Base-by-base conservation (phyloP, 1,140 invertebrate species). In the Himalopsyche phryganea region DNA sequence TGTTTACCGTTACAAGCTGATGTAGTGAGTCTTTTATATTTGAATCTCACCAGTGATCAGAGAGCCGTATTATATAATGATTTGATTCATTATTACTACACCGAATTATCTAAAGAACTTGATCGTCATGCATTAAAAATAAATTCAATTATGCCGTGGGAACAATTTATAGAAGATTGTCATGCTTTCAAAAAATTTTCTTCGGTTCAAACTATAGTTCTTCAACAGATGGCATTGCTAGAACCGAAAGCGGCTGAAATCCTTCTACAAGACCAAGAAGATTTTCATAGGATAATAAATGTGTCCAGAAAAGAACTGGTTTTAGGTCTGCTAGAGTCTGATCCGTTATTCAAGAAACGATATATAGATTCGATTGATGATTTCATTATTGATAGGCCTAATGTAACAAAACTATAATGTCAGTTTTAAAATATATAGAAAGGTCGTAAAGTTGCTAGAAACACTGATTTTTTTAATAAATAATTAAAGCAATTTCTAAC, bases 1-100 rank as follows among this genome's bases (percentile, higher is more conserved):
- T 83, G 75, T 64, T 77, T 77, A 40, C 80, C 83, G 13, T 79
- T 81, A 0, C 78, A 79, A 6, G 72, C 80, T 10, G 83, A 85
- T 57, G 75, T 85, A 6, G 20, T 71, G 13, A 33, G 19, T 50
- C 47, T 58, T n/a, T 18, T 58, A 50, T 58, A 58, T 45, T 18
- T 58, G 5, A 58, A 58, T 23, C 9, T 42, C 11, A 32, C 10
- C 3, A 17, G 19, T 17, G n/a, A 51, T n/a, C 19, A 32, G 10
- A 42, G 47, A 42, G 19, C 20, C 10, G 6, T 44, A 7, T 23
- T 23, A 11, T 15, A 18, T 3, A 32, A 33, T 6, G 20, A 50
- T 10, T 45, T 45, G 11, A 14, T 58, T 6, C 10, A 50, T 11
- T 15, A 47, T 35, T 58, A 51, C 17, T 58, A 58, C 45, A 28